phyloP scores from a whole-genome alignment of 2,888 invertebrate genomes.

The Nymphalis urticae region DNA sequence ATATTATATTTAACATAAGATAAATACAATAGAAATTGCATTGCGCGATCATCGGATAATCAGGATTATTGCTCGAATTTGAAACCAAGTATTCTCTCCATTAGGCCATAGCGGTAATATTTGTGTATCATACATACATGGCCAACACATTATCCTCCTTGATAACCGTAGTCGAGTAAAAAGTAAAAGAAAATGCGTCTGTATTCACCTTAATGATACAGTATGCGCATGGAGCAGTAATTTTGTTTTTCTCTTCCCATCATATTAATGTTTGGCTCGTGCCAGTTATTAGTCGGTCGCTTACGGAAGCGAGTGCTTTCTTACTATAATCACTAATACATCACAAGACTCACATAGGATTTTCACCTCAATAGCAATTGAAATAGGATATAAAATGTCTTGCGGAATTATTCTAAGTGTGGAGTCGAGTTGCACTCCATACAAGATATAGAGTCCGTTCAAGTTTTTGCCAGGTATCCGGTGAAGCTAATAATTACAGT shows the following conservation, averaged over 20 bases:
- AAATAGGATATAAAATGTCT: constrained; percentile 22
- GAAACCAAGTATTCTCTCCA: no score
- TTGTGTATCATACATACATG: background rate
- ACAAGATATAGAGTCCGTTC: constrained; percentile 46
- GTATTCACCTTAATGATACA: constrained; percentile 39
- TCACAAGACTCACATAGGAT: background rate
- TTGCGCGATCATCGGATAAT: no score
- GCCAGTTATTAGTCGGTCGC: constrained; percentile 52
- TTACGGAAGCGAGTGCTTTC: constrained; percentile 49
- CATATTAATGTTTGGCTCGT: constrained; percentile 51
- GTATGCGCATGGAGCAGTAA: constrained; percentile 41
- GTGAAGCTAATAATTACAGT: constrained; percentile 61
- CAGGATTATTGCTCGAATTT: no score
- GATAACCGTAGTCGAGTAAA: constrained; percentile 15
- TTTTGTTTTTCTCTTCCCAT: constrained; percentile 46
- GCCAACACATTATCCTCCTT: constrained; percentile 5
- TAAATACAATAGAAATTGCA: no score
- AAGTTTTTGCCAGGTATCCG: constrained; percentile 67
- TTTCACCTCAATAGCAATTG: background rate
- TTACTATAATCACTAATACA: constrained; percentile 30
- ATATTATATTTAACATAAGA: no score
- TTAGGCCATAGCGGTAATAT: no score
- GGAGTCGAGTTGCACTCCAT: constrained; percentile 17
- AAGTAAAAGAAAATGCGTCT: constrained; percentile 30
- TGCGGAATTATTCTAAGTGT: constrained; percentile 8